phyloP scores from a whole-genome alignment of 2,888 invertebrate genomes.

The Coecobrya sp. region DNA sequence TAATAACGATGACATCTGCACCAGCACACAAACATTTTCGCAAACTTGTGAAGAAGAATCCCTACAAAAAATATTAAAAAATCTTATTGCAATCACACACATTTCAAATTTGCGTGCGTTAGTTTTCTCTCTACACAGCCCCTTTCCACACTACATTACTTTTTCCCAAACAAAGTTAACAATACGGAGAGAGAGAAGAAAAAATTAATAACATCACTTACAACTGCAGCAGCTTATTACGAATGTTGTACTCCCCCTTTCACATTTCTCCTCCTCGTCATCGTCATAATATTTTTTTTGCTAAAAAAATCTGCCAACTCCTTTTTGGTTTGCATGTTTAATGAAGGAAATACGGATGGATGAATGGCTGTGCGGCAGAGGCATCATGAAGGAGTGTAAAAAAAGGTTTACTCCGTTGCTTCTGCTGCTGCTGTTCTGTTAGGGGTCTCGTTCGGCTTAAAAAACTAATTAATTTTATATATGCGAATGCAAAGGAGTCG shows the following conservation, averaged over 20 bases:
- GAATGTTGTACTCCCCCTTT: background rate
- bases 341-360: constrained; percentile 80
- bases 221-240: background rate
- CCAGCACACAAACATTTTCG: background rate
- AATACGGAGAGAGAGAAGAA: background rate
- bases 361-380: constrained; percentile 39
- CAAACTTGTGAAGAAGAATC: constrained; percentile 11
- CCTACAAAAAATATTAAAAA: background rate
- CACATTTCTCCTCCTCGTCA: background rate
- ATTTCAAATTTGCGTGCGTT: background rate
- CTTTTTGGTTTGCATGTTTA: constrained; percentile 71
- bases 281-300: constrained; percentile 19
- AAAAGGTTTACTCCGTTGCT: background rate
- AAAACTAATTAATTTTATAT: constrained; percentile 13
- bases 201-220: background rate
- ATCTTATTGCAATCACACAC: background rate
- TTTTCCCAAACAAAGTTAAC: background rate
- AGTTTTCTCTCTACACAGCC: background rate
- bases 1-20: constrained; percentile 50
- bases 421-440: background rate
- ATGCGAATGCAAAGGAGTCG: background rate
- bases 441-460: background rate
- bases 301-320: constrained; percentile 32
- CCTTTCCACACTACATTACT: background rate
- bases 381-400: background rate